Evolutionary conservation across 1,140 invertebrate species (phyloP), one percentile per base, ranked within the genome.

Genomic region (Zophobas atratus): DNA sequence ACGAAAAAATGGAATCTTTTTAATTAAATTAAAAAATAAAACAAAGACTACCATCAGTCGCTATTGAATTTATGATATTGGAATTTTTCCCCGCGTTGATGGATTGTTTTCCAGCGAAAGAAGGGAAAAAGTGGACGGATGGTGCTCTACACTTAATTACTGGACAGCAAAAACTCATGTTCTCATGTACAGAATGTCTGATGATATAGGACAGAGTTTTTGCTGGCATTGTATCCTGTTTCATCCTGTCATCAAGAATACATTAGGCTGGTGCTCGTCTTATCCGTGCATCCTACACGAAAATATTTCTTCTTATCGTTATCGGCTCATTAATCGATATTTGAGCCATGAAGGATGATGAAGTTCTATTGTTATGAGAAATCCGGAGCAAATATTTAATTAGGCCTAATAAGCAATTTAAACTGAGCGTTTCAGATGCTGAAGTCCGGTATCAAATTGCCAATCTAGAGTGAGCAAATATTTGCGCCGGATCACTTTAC

Each of bases 241-340:
- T 73, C 71, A 73, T 73, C 71, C 55, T 73, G 71, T 73, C 71
- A 73, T 73, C 71, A 73, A 41, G 71, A 73, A 73, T 73, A 73
- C 71, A 73, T 73, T 73, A 73, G 71, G 71, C 38, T 38, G n/a
- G 33, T 53, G 38, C 55, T 73, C 71, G 49, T 73, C 71, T 73
- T 73, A 73, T 73, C 71, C 71, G 32, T 6, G 60, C 39, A 67
- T 67, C 60, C 39, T 67, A 41, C 36, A 32, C 60, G 39, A 67
- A 43, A 41, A 67, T 67, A 67, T 67, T 67, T 67, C 39, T 60
- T 39, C 35, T 46, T 43, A 67, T 48, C 60, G 39, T 41, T 46
- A 67, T 67, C 60, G 20, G 60, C 33, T 46, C 43, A 67, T 67
- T 67, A 67, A 67, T 67, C 60, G 60, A 67, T 67, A 67, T 46